Evolutionary conservation across 2,113 vertebrate species (phyloP), one percentile per base, ranked within the genome.

Genomic region (Tragelaphus buxtoni): DNA sequence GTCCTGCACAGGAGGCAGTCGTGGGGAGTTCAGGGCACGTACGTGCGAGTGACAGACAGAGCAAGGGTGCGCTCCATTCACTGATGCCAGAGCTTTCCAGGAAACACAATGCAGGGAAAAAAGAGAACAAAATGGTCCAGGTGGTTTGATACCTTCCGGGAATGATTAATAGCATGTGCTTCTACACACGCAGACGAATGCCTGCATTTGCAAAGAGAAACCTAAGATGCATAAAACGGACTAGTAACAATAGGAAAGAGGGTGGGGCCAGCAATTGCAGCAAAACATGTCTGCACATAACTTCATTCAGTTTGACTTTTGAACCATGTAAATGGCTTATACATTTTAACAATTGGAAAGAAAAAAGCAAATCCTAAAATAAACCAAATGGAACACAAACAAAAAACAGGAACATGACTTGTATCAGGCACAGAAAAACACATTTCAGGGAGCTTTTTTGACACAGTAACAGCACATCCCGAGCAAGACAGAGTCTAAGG

Each of bases 381-480:
- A 79, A 79, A 79, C 9, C 6, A 49, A 79, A 80, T 3, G 11
- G 56, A 79, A 80, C 84, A 60, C 24, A 92, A 60, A 55, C 20
- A 55, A 81, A 53, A 91, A 42, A 65, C 69, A 88, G 56, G 61
- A 97, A 81, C 30, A 22, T 83, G 58, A n/a, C 49, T 69, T 88
- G 5, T 45, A 65, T 13, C 22, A 45, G 26, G n/a, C n/a, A 53
- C 45, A 45, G 45, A 83, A 69, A 88, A 65, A 77, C 35, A 47
- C 17, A 4, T 30, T 20, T 32, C 49, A 65, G 2, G 12, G 39
- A 53, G 80, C 42, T 83, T 60, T 53, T 39, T 28, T 7, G 69
- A 91, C 76, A 69, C 47, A 91, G 10, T 20, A 49, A 72, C 13
- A 61, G 9, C 3, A 51, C 26, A 63, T 18, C 17, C 53, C 35